These are phyloP conservation scores for Vanessa atalanta DNA, from an alignment of 1,140 invertebrate species.

Conservation along the genomic window DNA sequence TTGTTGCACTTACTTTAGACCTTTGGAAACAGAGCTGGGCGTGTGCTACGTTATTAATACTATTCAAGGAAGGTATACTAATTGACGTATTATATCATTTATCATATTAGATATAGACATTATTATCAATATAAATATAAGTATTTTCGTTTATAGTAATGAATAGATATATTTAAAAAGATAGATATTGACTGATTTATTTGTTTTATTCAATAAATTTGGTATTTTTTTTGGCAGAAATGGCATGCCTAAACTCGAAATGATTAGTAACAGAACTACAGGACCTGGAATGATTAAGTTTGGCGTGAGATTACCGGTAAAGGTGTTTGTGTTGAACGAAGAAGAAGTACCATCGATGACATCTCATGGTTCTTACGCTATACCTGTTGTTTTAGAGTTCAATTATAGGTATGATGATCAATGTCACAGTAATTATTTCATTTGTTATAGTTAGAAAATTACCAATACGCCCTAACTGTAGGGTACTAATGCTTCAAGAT, in stretches of 20 bases:
- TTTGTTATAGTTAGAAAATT: too few relatives aligned
- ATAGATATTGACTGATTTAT: too few relatives aligned
- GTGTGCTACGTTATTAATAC: slow-evolving; percentile 85
- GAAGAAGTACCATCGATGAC: slow-evolving; percentile 85
- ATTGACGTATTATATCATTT: neutral
- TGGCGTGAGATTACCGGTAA: slow-evolving; percentile 81
- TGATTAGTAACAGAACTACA: slow-evolving; percentile 81
- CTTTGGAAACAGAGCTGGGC: slow-evolving; percentile 84
- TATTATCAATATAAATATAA: too few relatives aligned
- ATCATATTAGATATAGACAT: too few relatives aligned
- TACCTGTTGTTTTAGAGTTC: slow-evolving; percentile 77
- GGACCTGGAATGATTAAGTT: slow-evolving; percentile 82
- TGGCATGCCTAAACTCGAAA: slow-evolving; percentile 60
- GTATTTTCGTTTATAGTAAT: too few relatives aligned
- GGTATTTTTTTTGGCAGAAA: slow-evolving; percentile 55
- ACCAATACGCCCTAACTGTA: too few relatives aligned
- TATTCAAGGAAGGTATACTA: slow-evolving; percentile 72
- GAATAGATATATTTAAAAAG: too few relatives aligned
- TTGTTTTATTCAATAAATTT: neutral
- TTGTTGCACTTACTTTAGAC: slow-evolving; percentile 84
- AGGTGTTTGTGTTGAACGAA: slow-evolving; percentile 83
- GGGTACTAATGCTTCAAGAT: too few relatives aligned
- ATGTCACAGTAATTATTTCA: too few relatives aligned
- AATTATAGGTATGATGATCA: slow-evolving; percentile 72
- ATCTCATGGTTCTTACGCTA: slow-evolving; percentile 81